A percentile compares a stretch with the other conserved stretches of the same genome.
Conservation (phyloP, 2,888 invertebrate species). For the Chydorus sphaericus region DNA sequence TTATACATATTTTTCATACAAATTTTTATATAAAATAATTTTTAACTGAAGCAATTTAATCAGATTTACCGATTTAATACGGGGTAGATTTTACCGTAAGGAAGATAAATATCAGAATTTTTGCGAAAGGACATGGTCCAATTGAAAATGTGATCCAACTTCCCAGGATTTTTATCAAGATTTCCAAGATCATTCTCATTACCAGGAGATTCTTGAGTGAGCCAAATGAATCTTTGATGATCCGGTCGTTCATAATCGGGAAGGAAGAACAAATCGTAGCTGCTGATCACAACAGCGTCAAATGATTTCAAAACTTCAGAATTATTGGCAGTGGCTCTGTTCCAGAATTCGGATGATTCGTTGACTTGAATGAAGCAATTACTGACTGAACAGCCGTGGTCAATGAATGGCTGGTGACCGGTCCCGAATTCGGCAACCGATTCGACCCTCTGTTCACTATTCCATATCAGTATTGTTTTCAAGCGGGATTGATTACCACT, state of each 20-base stretch:
- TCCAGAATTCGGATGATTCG: neutral
- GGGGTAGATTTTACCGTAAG: conserved; percentile 10
- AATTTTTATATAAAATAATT: no score
- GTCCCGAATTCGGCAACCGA: neutral
- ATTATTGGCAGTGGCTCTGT: no score
- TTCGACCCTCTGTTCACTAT: neutral
- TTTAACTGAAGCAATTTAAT: no score
- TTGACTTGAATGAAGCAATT: neutral
- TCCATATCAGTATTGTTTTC: neutral
- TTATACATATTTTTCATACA: no score
- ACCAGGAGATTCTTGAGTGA: conserved; percentile 8
- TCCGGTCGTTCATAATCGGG: neutral
- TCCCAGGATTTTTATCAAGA: neutral
- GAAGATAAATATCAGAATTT: conserved; percentile 4
- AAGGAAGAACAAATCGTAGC: neutral
- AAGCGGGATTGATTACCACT: no score
- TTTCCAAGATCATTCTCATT: neutral
- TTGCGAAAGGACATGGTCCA: conserved; percentile 12
- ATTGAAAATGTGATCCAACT: conserved; percentile 4
- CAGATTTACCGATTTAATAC: no score
- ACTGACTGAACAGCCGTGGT: neutral
- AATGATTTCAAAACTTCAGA: no score
- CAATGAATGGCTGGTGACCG: neutral
- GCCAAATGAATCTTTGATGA: conserved; percentile 5
- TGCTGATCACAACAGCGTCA: conserved; percentile 9